phyloP scores from a whole-genome alignment of 2,888 invertebrate species.

The Cerastis leucographa region DNA sequence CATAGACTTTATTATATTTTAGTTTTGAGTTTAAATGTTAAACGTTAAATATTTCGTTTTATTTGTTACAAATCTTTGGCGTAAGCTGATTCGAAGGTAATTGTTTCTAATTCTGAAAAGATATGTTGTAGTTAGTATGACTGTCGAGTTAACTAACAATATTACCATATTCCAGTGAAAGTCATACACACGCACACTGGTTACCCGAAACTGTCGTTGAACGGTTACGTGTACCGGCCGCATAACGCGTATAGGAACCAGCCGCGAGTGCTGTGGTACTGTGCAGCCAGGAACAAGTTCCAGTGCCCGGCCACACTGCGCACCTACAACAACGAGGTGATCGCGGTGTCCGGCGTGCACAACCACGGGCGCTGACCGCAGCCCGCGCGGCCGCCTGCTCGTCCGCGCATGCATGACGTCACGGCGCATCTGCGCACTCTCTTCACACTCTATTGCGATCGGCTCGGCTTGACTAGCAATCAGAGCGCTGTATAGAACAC shows the following conservation, averaged over 20 bases:
- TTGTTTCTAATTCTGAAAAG: constrained; percentile 41
- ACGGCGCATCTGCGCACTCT: constrained; percentile 71
- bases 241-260: constrained; percentile 87
- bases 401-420: constrained; percentile 56
- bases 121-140: constrained; percentile 8
- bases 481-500: constrained; percentile 28
- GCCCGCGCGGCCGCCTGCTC: constrained; percentile 65
- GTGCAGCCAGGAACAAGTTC: constrained; percentile 80
- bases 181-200: constrained; percentile 82
- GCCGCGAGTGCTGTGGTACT: constrained; percentile 86
- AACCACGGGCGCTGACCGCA: constrained; percentile 81
- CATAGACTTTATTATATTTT: constrained; percentile 20
- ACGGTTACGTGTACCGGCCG: constrained; percentile 84
- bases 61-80: constrained; percentile 42
- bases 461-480: constrained; percentile 65
- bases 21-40: constrained; percentile 20
- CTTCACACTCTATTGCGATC: constrained; percentile 76
- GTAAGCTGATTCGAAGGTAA: constrained; percentile 62
- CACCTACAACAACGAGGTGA: constrained; percentile 81
- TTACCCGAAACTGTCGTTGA: constrained; percentile 83
- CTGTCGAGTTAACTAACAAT: constrained; percentile 56
- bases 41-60: constrained; percentile 26
- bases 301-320: constrained; percentile 82
- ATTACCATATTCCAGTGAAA: constrained; percentile 79
- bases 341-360: constrained; percentile 79